Evolutionary conservation across 2,797 vertebrate genomes (phyloP).

Genomic region (Neoniphon sammara): DNA sequence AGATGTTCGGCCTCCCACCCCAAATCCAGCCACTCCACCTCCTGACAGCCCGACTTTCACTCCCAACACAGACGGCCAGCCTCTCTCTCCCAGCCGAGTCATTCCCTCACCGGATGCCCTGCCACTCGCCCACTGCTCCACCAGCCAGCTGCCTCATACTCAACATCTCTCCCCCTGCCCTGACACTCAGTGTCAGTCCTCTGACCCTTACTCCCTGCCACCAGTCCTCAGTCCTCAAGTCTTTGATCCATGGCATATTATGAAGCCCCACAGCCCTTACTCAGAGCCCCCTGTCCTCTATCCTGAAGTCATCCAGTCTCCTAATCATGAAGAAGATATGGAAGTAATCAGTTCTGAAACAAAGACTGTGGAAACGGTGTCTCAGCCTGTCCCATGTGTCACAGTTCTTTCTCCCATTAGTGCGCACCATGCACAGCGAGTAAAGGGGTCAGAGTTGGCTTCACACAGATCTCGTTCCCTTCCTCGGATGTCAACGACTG

Average conservation of each 20-base stretch:
- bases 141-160: constrained; percentile 16
- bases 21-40: constrained; percentile 18
- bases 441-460: not conserved
- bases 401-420: not conserved
- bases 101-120: constrained; percentile 53
- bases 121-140: constrained; percentile 22
- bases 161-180: constrained; percentile 4
- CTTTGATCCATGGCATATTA: constrained; percentile 5
- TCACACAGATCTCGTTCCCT: constrained; percentile 50
- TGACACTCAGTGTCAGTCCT: constrained; percentile 13
- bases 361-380: constrained; percentile 19
- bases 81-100: constrained; percentile 23
- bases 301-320: constrained; percentile 33
- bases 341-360: constrained; percentile 31
- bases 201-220: constrained; percentile 65
- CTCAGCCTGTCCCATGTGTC: not conserved
- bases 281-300: constrained; percentile 74
- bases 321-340: constrained; percentile 40
- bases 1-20: constrained; percentile 17
- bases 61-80: constrained; percentile 10
- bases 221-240: constrained; percentile 77
- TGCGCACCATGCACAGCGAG: constrained; percentile 11
- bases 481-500: not conserved
- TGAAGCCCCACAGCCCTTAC: constrained; percentile 43
- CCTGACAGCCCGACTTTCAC: constrained; percentile 16